These are phyloP conservation scores for Tyria jacobaeae DNA, from an alignment of 2,888 invertebrate genomes.

Conservation along the genomic window DNA sequence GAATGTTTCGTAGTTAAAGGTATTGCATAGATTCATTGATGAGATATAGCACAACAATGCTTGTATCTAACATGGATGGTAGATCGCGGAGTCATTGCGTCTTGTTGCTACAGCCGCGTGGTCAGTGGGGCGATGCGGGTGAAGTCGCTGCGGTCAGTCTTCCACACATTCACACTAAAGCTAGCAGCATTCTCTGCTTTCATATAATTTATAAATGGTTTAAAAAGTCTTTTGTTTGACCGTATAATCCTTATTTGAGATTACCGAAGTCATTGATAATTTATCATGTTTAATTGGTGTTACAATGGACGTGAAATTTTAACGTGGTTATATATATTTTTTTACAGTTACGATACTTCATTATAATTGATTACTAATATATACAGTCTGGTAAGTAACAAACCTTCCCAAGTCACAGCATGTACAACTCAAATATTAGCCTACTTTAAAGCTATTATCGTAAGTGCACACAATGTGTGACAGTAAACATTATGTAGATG, in stretches of 20 bases:
- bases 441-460: conserved; percentile 9
- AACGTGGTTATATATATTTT: conserved; percentile 25
- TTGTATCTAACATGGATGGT: conserved; percentile 73
- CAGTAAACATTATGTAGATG: conserved; percentile 6
- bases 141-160: conserved; percentile 67
- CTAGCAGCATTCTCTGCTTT: conserved; percentile 50
- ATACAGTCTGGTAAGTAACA: conserved; percentile 32
- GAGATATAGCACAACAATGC: conserved; percentile 77
- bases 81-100: conserved; percentile 57
- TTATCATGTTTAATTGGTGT: conserved; percentile 39
- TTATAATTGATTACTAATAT: conserved; percentile 24
- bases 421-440: conserved; percentile 6
- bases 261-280: neutral
- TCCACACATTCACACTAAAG: conserved; percentile 56
- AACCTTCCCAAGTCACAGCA: neutral
- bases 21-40: conserved; percentile 72
- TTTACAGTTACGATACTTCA: conserved; percentile 34
- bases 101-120: conserved; percentile 69
- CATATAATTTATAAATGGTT: neutral
- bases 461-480: conserved; percentile 10
- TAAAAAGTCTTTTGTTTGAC: neutral
- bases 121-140: conserved; percentile 72
- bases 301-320: conserved; percentile 36
- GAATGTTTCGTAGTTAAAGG: conserved; percentile 35
- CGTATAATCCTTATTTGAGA: neutral